These are phyloP conservation scores for Girardia tigrina DNA, from an alignment of 2,888 invertebrate species.

Conservation along the genomic window DNA sequence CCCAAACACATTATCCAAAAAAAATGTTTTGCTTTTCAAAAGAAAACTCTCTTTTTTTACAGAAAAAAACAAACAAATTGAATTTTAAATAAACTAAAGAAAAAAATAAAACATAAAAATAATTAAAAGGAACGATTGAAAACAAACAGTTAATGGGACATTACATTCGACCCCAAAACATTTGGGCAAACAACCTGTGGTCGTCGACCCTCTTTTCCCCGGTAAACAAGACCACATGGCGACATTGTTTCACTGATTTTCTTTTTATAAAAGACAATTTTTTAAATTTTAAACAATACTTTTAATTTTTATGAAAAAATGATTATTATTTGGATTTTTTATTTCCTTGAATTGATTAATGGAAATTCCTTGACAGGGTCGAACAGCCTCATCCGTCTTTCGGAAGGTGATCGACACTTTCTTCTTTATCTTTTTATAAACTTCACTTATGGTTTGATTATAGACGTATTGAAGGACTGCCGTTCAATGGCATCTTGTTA, in stretches of 20 bases:
- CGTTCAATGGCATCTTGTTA: background rate
- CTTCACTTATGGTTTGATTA: background rate
- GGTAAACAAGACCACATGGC: slow-evolving; percentile 4
- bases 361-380: background rate
- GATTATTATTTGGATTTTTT: too few species aligned
- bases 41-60: too few species aligned
- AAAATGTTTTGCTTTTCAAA: too few species aligned
- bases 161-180: too few species aligned
- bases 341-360: background rate
- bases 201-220: too few species aligned
- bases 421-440: background rate
- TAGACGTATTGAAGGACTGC: background rate
- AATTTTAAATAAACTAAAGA: too few species aligned
- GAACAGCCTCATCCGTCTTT: background rate
- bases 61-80: too few species aligned
- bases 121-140: too few species aligned
- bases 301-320: background rate
- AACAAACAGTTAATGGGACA: too few species aligned
- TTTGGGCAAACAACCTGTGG: too few species aligned
- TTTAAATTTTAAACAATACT: background rate
- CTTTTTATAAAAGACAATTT: background rate
- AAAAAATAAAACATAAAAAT: too few species aligned
- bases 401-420: background rate
- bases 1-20: too few species aligned
- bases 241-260: background rate